Percentiles rank a stretch among this genome's conserved stretches.
Conservation (phyloP, 2,888 invertebrate species). For the Cantharis nigra region DNA sequence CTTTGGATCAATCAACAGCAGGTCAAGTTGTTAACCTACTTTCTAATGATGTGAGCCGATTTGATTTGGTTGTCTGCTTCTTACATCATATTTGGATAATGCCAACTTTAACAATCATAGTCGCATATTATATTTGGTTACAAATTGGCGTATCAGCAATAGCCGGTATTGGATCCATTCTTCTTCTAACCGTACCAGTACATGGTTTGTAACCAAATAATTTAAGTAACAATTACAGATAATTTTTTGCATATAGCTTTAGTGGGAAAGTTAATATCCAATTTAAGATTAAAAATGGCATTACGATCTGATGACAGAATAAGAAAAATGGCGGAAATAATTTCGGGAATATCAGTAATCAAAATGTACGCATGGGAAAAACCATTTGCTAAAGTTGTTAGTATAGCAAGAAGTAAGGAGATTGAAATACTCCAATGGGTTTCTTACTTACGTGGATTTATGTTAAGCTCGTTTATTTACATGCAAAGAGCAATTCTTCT, state of each 20-base stretch:
- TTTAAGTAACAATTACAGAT: background rate
- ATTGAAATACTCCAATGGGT: constrained; percentile 37
- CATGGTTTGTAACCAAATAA: constrained; percentile 50
- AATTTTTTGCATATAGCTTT: constrained; percentile 22
- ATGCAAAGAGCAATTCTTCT: constrained; percentile 81
- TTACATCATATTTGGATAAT: constrained; percentile 83
- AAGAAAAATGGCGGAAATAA: constrained; percentile 70
- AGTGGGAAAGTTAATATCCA: constrained; percentile 35
- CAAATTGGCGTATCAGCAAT: constrained; percentile 61
- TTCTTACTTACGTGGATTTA: constrained; percentile 69
- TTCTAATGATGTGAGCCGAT: constrained; percentile 87
- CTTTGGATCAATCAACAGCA: constrained; percentile 79
- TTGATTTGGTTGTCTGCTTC: constrained; percentile 81
- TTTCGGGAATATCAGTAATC: constrained; percentile 70
- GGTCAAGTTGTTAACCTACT: constrained; percentile 83
- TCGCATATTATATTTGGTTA: constrained; percentile 76
- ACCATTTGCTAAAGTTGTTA: constrained; percentile 59
- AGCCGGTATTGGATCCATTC: constrained; percentile 64
- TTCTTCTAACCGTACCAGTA: constrained; percentile 57
- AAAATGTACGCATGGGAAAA: constrained; percentile 78
- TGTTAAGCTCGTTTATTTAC: constrained; percentile 75
- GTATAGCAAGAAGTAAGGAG: constrained; percentile 32
- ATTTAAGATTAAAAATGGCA: constrained; percentile 52
- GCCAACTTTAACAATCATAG: constrained; percentile 76
- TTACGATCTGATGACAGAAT: constrained; percentile 66